Base-by-base conservation (phyloP, 1,140 invertebrate species). In the Matsumurasca onukii region DNA sequence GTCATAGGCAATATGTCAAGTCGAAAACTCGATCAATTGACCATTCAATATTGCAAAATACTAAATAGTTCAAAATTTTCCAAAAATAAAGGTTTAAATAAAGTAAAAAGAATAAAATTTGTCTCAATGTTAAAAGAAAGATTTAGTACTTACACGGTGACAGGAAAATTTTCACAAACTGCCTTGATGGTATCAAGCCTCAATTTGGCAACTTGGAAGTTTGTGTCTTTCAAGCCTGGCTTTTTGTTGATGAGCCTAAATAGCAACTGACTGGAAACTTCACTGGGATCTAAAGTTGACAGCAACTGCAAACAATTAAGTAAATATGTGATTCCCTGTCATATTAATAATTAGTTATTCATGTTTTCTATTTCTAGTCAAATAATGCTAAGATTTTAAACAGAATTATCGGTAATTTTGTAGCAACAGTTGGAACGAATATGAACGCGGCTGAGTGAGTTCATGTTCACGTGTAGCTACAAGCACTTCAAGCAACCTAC, bases 211-310 rank as follows among this genome's bases (percentile, higher is more conserved):
- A 95, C 93, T 84, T 97, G 94, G 70, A 96, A 94, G 80, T 97
- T 97, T 63, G 89, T 96, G 74, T 97, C 95, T 75, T 94, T 96
- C 0, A 97, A 84, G 2, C 95, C 95, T 0, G 95, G 94, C 78
- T 95, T 97, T 73, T 90, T 94, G 66, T 86, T 87, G 13, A 97
- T 74, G 3, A 84, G 85, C 64, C 89, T 84, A 9, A 94, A 83
- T 48, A 95, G 77, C 2, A 91, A 84, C 81, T 97, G 94, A 1
- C 88, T 85, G 0, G 87, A 85, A 3, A 91, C 84, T 55, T 89
- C 87, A 52, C 83, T 81, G 29, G 83, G 75, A 64, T 88, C 86
- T 72, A 89, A 82, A 24, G 81, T 80, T 74, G 84, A 85, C 0
- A 93, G 77, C 52, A 77, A 75, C 84, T 85, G 70, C 51, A 79